Base-by-base conservation (phyloP, 2,113 vertebrate genomes). In the Chaenocephalus aceratus region DNA sequence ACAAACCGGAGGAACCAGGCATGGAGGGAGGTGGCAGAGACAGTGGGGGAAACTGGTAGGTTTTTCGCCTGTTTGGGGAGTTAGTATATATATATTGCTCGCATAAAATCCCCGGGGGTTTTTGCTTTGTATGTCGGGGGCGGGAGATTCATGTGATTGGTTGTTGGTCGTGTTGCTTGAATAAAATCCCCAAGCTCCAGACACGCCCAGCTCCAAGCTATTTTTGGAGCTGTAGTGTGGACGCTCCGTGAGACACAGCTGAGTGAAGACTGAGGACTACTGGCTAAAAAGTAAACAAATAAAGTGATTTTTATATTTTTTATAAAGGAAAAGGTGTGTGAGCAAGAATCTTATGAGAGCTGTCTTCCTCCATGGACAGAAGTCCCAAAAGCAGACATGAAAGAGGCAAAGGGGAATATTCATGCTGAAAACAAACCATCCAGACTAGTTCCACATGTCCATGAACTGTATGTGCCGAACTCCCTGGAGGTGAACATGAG, bases 171-270 rank as follows among this genome's bases (percentile, higher is more conserved):
- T n/a, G n/a, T n/a, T n/a, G n/a, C n/a, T n/a, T n/a, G n/a, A n/a
- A n/a, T n/a, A n/a, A n/a, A n/a, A n/a, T n/a, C n/a, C n/a, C n/a
- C n/a, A n/a, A n/a, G n/a, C n/a, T n/a, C n/a, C n/a, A n/a, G n/a
- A n/a, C n/a, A n/a, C n/a, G n/a, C n/a, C n/a, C n/a, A n/a, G n/a
- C n/a, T n/a, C n/a, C n/a, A n/a, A n/a, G n/a, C n/a, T n/a, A n/a
- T n/a, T n/a, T n/a, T n/a, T n/a, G n/a, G n/a, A n/a, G n/a, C n/a
- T n/a, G n/a, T n/a, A n/a, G n/a, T n/a, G n/a, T n/a, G n/a, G n/a
- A n/a, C n/a, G n/a, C n/a, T n/a, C n/a, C n/a, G n/a, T n/a, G 75
- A 92, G 79, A 92, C 90, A 86, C 89, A 93, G 52, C 75, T 68
- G 51, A 73, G 73, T 18, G 21, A 72, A 83, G 63, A 77, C 58